Evolutionary conservation across 2,113 vertebrate species (phyloP).

Genomic region (Clinocottus analis): DNA sequence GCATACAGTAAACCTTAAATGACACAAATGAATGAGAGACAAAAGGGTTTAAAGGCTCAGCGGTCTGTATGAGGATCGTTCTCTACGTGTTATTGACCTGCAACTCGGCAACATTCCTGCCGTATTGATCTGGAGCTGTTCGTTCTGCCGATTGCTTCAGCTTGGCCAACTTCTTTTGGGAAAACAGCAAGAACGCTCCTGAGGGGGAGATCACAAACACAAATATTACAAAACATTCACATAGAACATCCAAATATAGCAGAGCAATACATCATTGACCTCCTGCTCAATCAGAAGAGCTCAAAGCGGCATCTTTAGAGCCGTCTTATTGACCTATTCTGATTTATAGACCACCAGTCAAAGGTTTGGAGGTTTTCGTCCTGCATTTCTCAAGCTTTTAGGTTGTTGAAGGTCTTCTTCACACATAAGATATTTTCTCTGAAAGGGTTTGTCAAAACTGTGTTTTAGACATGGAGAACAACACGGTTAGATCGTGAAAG

Average conservation of each 20-base stretch:
- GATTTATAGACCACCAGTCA: too few relatives aligned
- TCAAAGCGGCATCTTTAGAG: background rate
- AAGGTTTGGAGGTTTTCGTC: too few relatives aligned
- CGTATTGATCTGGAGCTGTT: conserved; percentile 29
- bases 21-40: too few relatives aligned
- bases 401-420: too few relatives aligned
- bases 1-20: too few relatives aligned
- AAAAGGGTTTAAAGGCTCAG: too few relatives aligned
- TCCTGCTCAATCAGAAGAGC: background rate
- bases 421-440: too few relatives aligned
- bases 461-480: too few relatives aligned
- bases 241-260: background rate
- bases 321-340: background rate
- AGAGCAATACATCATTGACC: background rate
- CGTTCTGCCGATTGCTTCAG: conserved; percentile 71
- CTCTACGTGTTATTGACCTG: conserved; percentile 80
- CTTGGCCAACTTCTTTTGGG: conserved; percentile 87
- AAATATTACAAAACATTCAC: background rate
- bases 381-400: too few relatives aligned
- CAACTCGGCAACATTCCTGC: conserved; percentile 76
- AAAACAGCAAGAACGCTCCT: conserved; percentile 88
- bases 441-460: too few relatives aligned
- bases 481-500: too few relatives aligned
- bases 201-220: conserved; percentile 6
- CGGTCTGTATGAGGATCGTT: too few relatives aligned